Base-by-base conservation (phyloP, 2,888 invertebrate species). In the Carabus problematicus region DNA sequence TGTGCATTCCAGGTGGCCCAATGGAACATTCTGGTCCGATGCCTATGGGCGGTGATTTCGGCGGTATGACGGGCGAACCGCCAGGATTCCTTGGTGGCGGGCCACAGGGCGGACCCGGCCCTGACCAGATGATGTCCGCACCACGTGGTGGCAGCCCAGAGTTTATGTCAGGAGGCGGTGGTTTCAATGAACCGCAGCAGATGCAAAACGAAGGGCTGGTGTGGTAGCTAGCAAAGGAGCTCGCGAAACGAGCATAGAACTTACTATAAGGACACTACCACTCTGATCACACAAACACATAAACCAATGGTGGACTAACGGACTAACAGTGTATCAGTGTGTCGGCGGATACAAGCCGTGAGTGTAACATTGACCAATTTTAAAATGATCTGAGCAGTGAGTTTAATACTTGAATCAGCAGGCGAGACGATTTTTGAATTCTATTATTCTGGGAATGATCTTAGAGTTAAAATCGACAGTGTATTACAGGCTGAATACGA, bases 41-140 rank as follows among this genome's bases (percentile, higher is more conserved):
- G 79, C 86, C 89, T 78, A 86, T 89, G 87, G 91, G 89, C 80
- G 91, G 91, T 82, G 93, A 93, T 82, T 92, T 92, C 81, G 88
- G 89, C 79, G 89, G 89, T 73, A 83, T 88, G 81, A 85, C 86
- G 71, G 88, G 88, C 73, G 92, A 91, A 82, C 89, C 86, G 9
- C 45, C 80, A 77, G 84, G 79, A 79, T 83, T 80, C 79, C 82
- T 81, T 75, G 84, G 80, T 79, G 76, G 73, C 75, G 77, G 73
- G 76, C 73, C 78, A 81, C 71, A 75, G 80, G 72, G 78, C 81
- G 87, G 86, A 77, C 85, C 86, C 64, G 88, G 86, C 8, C 87
- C 88, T 1, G 88, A 89, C 74, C 88, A 88, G 81, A 85, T 89
- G 77, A 85, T 87, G 77, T 88, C 90, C 72, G 89, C 89, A 71